Evolutionary conservation across 2,888 invertebrate genomes (phyloP).

Genomic region (Chymomyza fuscimana): DNA sequence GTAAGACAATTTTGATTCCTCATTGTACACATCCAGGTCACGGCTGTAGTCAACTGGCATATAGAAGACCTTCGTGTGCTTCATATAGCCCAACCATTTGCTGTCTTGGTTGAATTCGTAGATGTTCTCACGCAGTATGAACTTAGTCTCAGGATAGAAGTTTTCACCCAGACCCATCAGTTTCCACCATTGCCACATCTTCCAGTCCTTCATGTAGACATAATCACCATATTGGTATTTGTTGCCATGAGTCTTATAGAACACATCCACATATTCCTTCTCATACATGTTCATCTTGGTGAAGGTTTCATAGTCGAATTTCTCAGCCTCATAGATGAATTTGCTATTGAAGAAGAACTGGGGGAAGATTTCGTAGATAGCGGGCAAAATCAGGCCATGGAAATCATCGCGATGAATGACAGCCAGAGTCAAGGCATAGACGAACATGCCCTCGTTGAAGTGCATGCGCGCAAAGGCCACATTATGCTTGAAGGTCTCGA

Average conservation of each 20-base stretch:
- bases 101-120: constrained; percentile 60
- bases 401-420: constrained; percentile 84
- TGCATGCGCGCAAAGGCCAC: constrained; percentile 85
- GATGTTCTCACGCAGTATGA: constrained; percentile 70
- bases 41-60: constrained; percentile 83
- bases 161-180: constrained; percentile 73
- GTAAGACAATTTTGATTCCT: constrained; percentile 84
- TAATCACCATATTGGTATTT: constrained; percentile 56
- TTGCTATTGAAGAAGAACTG: constrained; percentile 86
- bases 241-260: constrained; percentile 51
- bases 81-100: constrained; percentile 61
- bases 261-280: constrained; percentile 70
- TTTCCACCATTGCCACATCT: constrained; percentile 77
- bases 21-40: constrained; percentile 79
- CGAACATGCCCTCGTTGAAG: constrained; percentile 86
- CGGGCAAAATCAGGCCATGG: constrained; percentile 84
- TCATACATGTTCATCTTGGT: constrained; percentile 79
- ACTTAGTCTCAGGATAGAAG: constrained; percentile 64
- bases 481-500: constrained; percentile 85
- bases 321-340: constrained; percentile 84
- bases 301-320: constrained; percentile 80
- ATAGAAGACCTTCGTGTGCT: constrained; percentile 69
- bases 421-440: constrained; percentile 84
- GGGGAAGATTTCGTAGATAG: constrained; percentile 87
- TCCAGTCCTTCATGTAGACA: constrained; percentile 71